Evolutionary conservation across 2,113 vertebrate species (phyloP).

Genomic region (Isurus oxyrinchus): DNA sequence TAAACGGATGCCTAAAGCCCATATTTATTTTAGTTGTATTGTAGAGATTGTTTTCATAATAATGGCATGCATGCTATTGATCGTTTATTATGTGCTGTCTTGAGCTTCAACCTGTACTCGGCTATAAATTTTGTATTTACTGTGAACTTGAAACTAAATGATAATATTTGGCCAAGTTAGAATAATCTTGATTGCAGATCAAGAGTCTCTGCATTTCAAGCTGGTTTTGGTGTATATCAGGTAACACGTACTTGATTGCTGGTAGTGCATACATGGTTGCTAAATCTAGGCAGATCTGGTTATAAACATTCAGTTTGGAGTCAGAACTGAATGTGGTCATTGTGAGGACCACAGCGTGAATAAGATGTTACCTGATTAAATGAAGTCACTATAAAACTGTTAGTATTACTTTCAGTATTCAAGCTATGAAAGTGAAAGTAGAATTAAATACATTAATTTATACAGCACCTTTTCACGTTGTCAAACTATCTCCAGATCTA

Average conservation of each 20-base stretch:
- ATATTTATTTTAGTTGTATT: background rate
- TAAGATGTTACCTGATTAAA: background rate
- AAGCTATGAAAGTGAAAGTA: background rate
- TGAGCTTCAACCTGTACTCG: background rate
- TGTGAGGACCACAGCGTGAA: background rate
- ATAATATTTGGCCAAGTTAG: background rate
- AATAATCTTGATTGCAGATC: background rate
- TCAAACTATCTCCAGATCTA: background rate
- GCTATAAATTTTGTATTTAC: background rate
- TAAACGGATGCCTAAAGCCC: background rate
- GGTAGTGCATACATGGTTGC: background rate
- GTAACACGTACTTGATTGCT: background rate
- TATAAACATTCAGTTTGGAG: background rate
- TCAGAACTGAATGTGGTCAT: background rate
- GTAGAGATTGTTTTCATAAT: background rate
- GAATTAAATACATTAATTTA: background rate
- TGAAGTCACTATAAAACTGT: background rate
- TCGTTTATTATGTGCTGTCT: background rate
- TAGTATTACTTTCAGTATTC: background rate
- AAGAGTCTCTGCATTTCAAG: background rate
- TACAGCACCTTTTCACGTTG: background rate
- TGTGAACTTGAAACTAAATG: background rate
- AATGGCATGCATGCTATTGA: background rate
- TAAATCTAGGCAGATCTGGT: background rate
- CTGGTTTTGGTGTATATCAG: background rate